A percentile compares a stretch with the other conserved stretches of the same genome.
Conservation (phyloP, 2,888 invertebrate species). For the Spodoptera littoralis region DNA sequence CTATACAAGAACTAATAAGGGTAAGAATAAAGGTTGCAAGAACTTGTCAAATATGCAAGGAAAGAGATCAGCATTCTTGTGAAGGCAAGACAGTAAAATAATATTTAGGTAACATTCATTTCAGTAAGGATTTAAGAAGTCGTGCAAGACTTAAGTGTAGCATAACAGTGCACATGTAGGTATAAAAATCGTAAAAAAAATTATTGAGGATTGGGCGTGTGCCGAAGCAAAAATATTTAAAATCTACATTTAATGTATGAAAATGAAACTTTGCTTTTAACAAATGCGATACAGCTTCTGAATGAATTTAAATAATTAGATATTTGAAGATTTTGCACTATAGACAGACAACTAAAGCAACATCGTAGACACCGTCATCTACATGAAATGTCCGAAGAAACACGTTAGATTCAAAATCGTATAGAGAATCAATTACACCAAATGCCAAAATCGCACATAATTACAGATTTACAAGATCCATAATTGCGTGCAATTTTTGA, state of each 20-base stretch:
- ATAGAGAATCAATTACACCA: constrained; percentile 47
- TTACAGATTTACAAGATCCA: constrained; percentile 44
- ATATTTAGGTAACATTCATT: neutral
- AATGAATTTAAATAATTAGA: too few species aligned
- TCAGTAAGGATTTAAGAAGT: neutral
- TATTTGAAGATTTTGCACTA: too few species aligned
- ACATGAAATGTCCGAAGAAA: constrained; percentile 57
- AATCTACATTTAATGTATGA: too few species aligned
- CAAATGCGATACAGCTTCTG: neutral
- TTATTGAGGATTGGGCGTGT: too few species aligned
- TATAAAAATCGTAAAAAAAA: too few species aligned
- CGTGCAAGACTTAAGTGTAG: too few species aligned
- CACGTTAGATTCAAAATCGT: constrained; percentile 52
- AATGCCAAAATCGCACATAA: constrained; percentile 52
- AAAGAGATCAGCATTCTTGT: neutral
- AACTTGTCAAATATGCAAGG: neutral
- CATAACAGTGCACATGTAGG: too few species aligned
- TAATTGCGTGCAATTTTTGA: constrained; percentile 32
- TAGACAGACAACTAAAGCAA: constrained; percentile 10
- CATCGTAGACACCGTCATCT: constrained; percentile 34
- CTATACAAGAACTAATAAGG: neutral
- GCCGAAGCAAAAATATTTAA: too few species aligned
- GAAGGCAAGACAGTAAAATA: neutral
- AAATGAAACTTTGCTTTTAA: neutral
- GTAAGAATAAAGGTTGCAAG: neutral